These are phyloP conservation scores for Steinernema feltiae DNA, from an alignment of 1,140 invertebrate genomes.

Conservation along the genomic window DNA sequence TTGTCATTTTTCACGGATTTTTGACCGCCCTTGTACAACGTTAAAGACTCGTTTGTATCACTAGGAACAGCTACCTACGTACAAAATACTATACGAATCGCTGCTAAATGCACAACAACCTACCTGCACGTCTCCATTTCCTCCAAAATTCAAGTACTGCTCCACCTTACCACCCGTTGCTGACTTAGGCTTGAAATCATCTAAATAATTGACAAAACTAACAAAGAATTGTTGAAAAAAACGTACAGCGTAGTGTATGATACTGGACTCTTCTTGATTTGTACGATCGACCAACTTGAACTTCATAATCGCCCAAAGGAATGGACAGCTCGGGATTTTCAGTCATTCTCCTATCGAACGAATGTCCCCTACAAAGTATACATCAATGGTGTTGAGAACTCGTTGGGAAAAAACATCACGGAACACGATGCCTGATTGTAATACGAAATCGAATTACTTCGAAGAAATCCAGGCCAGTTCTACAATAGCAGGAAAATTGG, in stretches of 20 bases:
- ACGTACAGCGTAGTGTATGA: slow-evolving; percentile 26
- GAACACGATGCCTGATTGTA: too few relatives aligned
- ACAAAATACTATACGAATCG: too few relatives aligned
- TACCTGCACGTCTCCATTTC: slow-evolving; percentile 30
- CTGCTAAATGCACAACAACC: slow-evolving; percentile 9
- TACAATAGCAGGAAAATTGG: too few relatives aligned
- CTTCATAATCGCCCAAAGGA: background rate
- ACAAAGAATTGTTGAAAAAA: slow-evolving; percentile 19
- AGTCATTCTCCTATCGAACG: too few relatives aligned
- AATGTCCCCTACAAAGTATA: too few relatives aligned
- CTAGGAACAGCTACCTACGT: slow-evolving; percentile 31
- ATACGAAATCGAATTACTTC: too few relatives aligned
- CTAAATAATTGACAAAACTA: slow-evolving; percentile 23
- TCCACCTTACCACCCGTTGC: slow-evolving; percentile 24
- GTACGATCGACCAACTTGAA: slow-evolving; percentile 26
- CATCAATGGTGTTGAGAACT: too few relatives aligned
- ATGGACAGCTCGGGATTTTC: too few relatives aligned
- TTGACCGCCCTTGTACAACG: slow-evolving; percentile 34
- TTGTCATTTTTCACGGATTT: slow-evolving; percentile 28
- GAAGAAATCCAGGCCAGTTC: too few relatives aligned
- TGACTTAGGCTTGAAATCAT: slow-evolving; percentile 39
- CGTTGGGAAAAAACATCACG: too few relatives aligned
- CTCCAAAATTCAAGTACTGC: slow-evolving; percentile 27
- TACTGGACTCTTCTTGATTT: slow-evolving; percentile 22
- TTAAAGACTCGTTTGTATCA: slow-evolving; percentile 26